Conservation (phyloP, 2,888 invertebrate genomes). For the Andrena dorsata region DNA sequence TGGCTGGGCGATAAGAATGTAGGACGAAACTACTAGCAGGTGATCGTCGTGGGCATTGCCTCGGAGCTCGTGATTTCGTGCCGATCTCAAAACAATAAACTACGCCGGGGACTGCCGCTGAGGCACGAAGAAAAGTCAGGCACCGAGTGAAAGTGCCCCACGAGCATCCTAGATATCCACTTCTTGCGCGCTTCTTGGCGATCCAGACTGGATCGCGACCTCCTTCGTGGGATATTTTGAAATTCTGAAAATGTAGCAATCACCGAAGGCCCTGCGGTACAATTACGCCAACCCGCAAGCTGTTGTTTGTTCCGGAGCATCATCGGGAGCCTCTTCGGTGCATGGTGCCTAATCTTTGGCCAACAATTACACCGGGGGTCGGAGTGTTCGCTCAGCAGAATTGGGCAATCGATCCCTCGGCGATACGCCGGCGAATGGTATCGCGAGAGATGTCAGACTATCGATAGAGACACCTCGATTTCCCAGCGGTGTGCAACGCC, state of each 20-base stretch:
- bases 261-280: conserved; percentile 13
- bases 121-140: conserved; percentile 62
- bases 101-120: conserved; percentile 44
- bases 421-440: conserved; percentile 40
- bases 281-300: neutral
- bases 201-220: conserved; percentile 35
- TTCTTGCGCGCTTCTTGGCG: conserved; percentile 13
- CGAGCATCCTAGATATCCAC: conserved; percentile 54
- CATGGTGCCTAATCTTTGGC: conserved; percentile 49
- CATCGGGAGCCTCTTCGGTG: conserved; percentile 1
- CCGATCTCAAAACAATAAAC: conserved; percentile 68
- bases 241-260: conserved; percentile 55
- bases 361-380: conserved; percentile 53
- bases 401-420: conserved; percentile 46
- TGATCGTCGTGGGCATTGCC: conserved; percentile 65
- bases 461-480: conserved; percentile 35
- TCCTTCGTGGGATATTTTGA: conserved; percentile 45
- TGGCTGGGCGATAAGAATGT: conserved; percentile 55
- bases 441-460: conserved; percentile 4
- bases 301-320: conserved; percentile 11
- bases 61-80: conserved; percentile 68
- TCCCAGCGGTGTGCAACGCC: neutral
- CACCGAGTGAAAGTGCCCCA: conserved; percentile 69
- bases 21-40: conserved; percentile 65
- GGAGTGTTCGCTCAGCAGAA: conserved; percentile 30